Evolutionary conservation across 1,140 invertebrate species (phyloP).

Genomic region (Hesperophylax magnus): DNA sequence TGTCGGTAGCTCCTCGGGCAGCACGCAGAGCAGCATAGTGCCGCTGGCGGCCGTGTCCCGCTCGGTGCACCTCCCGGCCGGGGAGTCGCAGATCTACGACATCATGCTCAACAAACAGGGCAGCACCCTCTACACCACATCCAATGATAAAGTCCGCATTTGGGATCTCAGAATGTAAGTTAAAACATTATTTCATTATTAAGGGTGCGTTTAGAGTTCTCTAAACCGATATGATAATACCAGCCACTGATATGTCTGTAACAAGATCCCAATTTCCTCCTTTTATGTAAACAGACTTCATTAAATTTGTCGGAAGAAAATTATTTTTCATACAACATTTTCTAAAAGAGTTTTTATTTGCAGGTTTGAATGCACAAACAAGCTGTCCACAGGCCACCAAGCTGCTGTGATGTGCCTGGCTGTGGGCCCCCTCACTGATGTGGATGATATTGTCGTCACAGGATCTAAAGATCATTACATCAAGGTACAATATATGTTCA

Average conservation of each 20-base stretch:
- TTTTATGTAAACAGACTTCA: too few species aligned
- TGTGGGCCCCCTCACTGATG: constrained; percentile 67
- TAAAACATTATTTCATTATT: too few species aligned
- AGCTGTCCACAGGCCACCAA: constrained; percentile 87
- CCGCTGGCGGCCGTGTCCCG: constrained; percentile 69
- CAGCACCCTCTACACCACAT: constrained; percentile 80
- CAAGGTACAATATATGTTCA: constrained; percentile 64
- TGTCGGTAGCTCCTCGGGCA: constrained; percentile 74
- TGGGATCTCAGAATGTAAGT: constrained; percentile 88
- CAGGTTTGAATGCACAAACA: constrained; percentile 80
- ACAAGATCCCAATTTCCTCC: too few species aligned
- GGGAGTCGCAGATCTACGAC: constrained; percentile 81
- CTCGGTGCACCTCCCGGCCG: constrained; percentile 72
- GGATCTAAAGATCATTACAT: constrained; percentile 92
- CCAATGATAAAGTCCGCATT: constrained; percentile 84
- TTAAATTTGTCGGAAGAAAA: neutral
- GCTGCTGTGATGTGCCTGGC: constrained; percentile 90
- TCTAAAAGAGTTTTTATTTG: constrained; percentile 28
- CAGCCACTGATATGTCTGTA: too few species aligned
- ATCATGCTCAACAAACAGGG: constrained; percentile 75
- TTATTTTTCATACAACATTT: neutral
- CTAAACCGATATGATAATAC: too few species aligned
- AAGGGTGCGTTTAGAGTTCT: too few species aligned
- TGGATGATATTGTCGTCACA: constrained; percentile 80
- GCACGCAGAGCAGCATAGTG: constrained; percentile 70